Conservation (phyloP, 2,113 vertebrate species). For the Enhydra lutris region DNA sequence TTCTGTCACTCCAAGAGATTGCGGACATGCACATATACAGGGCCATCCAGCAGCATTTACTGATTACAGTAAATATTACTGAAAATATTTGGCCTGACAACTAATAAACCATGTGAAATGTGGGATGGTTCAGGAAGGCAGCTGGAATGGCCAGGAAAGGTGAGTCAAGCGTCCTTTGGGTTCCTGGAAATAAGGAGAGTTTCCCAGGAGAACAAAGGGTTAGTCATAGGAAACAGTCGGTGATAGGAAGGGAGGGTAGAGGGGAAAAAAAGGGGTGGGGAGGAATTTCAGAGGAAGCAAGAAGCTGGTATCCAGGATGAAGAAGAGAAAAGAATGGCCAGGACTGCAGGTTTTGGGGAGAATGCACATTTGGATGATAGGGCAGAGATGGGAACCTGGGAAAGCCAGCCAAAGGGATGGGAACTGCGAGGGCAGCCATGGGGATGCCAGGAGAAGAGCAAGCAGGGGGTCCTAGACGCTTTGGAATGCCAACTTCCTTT, state of each 20-base stretch:
- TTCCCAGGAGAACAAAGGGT: slow-evolving; percentile 36
- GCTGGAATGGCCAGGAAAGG: background rate
- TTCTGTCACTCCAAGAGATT: background rate
- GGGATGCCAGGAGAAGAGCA: background rate
- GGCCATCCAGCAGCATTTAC: background rate
- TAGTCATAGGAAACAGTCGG: background rate
- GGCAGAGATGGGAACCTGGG: background rate
- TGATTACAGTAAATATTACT: background rate
- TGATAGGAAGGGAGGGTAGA: background rate
- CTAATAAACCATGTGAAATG: background rate
- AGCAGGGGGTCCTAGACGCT: background rate
- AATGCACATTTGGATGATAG: background rate
- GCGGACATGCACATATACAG: background rate
- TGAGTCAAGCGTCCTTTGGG: background rate
- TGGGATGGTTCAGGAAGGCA: background rate
- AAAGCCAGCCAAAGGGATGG: background rate
- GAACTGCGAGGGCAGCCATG: background rate
- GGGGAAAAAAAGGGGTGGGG: background rate
- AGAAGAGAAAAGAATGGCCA: background rate
- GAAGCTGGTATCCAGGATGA: background rate
- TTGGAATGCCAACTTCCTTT: background rate
- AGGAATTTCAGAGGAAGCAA: background rate
- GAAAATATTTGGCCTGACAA: background rate
- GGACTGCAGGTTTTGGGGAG: background rate
- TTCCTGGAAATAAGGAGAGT: background rate